Evolutionary conservation across 2,888 invertebrate genomes (phyloP).

Genomic region (Tanypteryx hageni): DNA sequence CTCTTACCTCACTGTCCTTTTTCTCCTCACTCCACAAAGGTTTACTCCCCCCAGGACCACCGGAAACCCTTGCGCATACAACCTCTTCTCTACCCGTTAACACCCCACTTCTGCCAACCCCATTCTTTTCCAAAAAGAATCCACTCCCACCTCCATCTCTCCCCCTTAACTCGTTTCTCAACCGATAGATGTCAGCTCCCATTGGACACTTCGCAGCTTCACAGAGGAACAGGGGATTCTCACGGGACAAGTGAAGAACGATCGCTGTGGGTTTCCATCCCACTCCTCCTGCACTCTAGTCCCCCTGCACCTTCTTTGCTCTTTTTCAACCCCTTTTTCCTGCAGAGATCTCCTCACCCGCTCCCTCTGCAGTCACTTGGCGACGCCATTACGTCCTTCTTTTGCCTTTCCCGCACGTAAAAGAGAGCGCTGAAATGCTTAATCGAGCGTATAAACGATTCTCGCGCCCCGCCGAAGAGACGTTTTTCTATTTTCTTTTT

Average conservation of each 20-base stretch:
- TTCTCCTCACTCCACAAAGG: too few species aligned
- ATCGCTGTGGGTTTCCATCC: conserved; percentile 9
- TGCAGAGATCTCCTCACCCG: too few species aligned
- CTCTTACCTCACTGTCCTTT: too few species aligned
- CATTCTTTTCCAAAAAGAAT: not conserved
- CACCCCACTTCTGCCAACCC: not conserved
- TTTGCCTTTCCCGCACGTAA: not conserved
- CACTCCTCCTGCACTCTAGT: not conserved
- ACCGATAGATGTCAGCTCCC: conserved; percentile 33
- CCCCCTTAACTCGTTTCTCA: not conserved
- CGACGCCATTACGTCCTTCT: not conserved
- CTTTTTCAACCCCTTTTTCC: too few species aligned
- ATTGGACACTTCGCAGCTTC: not conserved
- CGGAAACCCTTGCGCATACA: too few species aligned
- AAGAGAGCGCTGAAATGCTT: conserved; percentile 6
- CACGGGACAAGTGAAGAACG: conserved; percentile 32
- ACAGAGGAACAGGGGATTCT: not conserved
- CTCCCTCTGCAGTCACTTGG: too few species aligned
- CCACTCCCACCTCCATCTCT: not conserved
- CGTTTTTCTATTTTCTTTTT: not conserved
- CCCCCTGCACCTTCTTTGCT: too few species aligned
- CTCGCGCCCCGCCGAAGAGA: not conserved
- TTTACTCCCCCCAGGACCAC: too few species aligned
- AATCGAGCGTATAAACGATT: conserved; percentile 24
- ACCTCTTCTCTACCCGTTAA: not conserved